Evolutionary conservation across 1,140 invertebrate species (phyloP), one percentile per base, ranked within the genome.

Genomic region (Pantala flavescens): DNA sequence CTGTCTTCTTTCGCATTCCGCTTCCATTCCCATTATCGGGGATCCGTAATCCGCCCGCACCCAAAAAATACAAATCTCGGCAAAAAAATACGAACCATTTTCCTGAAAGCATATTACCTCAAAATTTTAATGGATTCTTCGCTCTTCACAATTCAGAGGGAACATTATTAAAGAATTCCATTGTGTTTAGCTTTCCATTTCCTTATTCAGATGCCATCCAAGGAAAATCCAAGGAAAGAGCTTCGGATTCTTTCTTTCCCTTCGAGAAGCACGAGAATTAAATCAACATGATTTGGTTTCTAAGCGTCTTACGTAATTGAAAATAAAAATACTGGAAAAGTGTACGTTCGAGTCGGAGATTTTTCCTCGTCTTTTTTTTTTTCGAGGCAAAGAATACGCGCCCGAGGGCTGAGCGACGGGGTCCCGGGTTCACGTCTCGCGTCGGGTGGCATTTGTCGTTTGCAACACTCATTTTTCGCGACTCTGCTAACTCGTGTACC

Each of bases 151-250:
- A 63, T 63, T 63, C 49, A 3, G n/a, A 63, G 49, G 49, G 49
- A 63, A 63, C 49, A 63, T 63, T 63, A 63, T 63, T 63, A 63
- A 63, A 63, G n/a, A 63, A 63, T 63, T 63, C 49, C 49, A 63
- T 63, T 63, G 49, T 63, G 49, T 63, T 19, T 63, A 63, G 49
- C 49, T 16, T 63, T 63, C 49, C 49, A 63, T 63, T 21, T 63
- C 49, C n/a, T 63, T 63, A 63, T 63, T 63, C 49, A 63, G n/a
- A 63, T 63, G 49, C 49, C 49, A 63, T 63, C 49, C 49, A 63
- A 63, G 3, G 3, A 3, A 21, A 63, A 5, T 5, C 49, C 49
- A 21, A 3, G 49, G 12, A 63, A 19, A 14, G 3, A 63, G 49
- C 49, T 12, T 5, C 3, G n/a, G 49, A 63, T 63, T 63, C 49